Evolutionary conservation across 2,888 invertebrate species (phyloP), one percentile per base, ranked within the genome.

Genomic region (Calameuta idolon): DNA sequence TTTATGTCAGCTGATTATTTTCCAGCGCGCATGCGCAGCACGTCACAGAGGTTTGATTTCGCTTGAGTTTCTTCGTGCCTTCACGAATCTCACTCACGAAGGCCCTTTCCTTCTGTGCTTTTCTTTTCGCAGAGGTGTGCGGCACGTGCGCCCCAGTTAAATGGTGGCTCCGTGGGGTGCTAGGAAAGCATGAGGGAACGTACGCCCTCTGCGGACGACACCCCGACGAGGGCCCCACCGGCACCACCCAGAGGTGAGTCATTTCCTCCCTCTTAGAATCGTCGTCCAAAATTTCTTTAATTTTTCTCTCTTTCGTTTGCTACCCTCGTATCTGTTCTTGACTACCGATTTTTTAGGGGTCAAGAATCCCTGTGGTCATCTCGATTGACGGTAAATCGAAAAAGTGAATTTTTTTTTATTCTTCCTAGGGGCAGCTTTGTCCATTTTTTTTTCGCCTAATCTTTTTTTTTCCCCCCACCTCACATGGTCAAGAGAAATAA

Each of bases 191-290:
- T 91, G 91, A 91, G 91, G 90, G 91, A 91, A 86, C 88, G 90
- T 84, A 91, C 90, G 85, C 91, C 91, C 89, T 91, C 90, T 86
- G 90, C 90, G 87, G 90, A 91, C 86, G 90, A 91, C 87, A 90
- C 91, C 90, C 91, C 90, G 79, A 90, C 89, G 87, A 90, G 90
- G 91, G 90, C 90, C 85, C 90, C 90, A 83, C 90, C 90, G 85
- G 90, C 89, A 77, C 89, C 90, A 84, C 87, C 88, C 85, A 88
- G 89, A 90, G 90, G 91, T 91, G 85, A 90, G 69, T 69, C 69
- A 73, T 40, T 73, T 30, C 34, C n/a, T 73, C 37, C 73, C 73
- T 69, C 33, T 71, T 30, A 69, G 69, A n/a, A 69, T 12, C 69
- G 1, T 68, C 75, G 31, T 74, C 11, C 11, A 11, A n/a, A 30